Conservation (phyloP, 2,888 invertebrate genomes). For the Drosophila merina region DNA sequence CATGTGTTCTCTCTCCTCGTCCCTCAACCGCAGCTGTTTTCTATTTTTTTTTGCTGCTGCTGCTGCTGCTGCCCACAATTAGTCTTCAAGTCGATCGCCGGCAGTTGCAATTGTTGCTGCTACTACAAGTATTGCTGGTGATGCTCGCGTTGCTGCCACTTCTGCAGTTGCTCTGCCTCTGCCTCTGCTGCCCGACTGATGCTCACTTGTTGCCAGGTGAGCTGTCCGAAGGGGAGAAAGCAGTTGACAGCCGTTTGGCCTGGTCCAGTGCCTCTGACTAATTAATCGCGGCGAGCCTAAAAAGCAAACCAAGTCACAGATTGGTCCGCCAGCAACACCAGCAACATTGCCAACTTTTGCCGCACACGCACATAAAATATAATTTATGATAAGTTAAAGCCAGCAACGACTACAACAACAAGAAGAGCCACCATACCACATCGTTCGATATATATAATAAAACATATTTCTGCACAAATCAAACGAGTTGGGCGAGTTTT, state of each 20-base stretch:
- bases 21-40: conserved; percentile 22
- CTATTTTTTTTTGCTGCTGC: conserved; percentile 5
- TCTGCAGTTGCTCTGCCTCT: conserved; percentile 6
- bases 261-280: conserved; percentile 42
- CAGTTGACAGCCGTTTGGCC: conserved; percentile 44
- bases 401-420: conserved; percentile 30
- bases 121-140: conserved; percentile 4
- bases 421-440: conserved; percentile 23
- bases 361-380: conserved; percentile 75
- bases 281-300: conserved; percentile 38
- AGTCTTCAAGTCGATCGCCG: conserved; percentile 31
- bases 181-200: conserved; percentile 46
- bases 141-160: conserved; percentile 17
- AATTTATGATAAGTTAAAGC: conserved; percentile 70
- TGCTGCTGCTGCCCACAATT: conserved; percentile 35
- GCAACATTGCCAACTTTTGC: conserved; percentile 23
- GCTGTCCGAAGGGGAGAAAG: conserved; percentile 39
- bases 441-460: conserved; percentile 59
- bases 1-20: conserved; percentile 39
- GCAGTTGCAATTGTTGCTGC: conserved; percentile 53
- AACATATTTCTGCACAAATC: conserved; percentile 76
- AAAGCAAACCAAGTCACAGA: conserved; percentile 45
- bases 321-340: conserved; percentile 20
- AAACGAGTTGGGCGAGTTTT: conserved; percentile 72
- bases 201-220: conserved; percentile 63